Evolutionary conservation across 2,888 invertebrate genomes (phyloP).

Genomic region (Podabrus alpinus): DNA sequence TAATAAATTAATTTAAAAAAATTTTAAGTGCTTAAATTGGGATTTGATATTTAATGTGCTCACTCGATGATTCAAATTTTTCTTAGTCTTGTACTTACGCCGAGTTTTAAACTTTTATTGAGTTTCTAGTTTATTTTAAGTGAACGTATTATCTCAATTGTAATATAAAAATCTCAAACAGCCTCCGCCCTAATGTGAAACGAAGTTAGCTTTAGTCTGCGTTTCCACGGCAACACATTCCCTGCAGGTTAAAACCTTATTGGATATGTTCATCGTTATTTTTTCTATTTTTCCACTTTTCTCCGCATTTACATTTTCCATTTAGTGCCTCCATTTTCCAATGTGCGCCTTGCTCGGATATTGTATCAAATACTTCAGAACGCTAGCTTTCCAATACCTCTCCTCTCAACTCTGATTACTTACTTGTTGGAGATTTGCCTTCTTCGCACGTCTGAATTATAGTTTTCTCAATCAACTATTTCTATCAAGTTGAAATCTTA

Average conservation of each 20-base stretch:
- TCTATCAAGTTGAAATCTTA: constrained; percentile 19
- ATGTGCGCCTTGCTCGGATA: constrained; percentile 45
- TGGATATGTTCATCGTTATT: constrained; percentile 56
- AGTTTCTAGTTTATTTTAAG: constrained; percentile 27
- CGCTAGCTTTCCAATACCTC: constrained; percentile 28
- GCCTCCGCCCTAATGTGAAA: constrained; percentile 50
- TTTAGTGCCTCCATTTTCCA: constrained; percentile 52
- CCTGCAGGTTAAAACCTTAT: constrained; percentile 56
- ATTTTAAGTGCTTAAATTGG: not conserved
- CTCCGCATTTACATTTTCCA: constrained; percentile 52
- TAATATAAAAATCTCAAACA: constrained; percentile 30
- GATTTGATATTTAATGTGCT: not conserved
- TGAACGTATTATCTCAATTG: constrained; percentile 28
- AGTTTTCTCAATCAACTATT: constrained; percentile 40
- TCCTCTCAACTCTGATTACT: constrained; percentile 28
- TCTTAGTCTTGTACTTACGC: not conserved
- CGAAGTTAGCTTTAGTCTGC: constrained; percentile 47
- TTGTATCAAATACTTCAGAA: constrained; percentile 40
- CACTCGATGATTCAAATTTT: not conserved
- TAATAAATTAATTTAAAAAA: not conserved
- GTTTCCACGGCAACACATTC: constrained; percentile 52
- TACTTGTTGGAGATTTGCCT: constrained; percentile 37
- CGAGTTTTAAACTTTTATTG: constrained; percentile 11
- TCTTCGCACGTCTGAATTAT: constrained; percentile 27
- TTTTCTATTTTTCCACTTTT: constrained; percentile 52